Percentiles rank a stretch among this genome's conserved stretches.
phyloP scores from a whole-genome alignment of 2,797 vertebrate species.

The Sebastes iracundus region DNA sequence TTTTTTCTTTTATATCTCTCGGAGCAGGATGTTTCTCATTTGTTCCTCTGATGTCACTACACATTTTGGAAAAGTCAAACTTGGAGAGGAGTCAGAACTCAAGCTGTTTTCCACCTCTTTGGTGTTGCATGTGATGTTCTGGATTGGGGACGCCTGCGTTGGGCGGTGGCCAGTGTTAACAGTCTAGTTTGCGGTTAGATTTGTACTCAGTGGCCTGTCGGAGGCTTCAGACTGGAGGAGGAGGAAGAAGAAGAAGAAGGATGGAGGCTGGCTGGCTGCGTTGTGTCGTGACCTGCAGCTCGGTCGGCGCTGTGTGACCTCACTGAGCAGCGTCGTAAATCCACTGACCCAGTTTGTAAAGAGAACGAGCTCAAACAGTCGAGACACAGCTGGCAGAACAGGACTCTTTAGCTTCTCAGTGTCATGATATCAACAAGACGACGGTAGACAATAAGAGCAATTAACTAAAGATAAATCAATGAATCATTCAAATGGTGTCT shows the following conservation, averaged over 20 bases:
- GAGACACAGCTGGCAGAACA: conserved; percentile 7
- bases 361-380: conserved; percentile 12
- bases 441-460: background rate
- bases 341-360: conserved; percentile 23
- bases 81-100: conserved; percentile 17
- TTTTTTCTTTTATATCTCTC: too few species aligned
- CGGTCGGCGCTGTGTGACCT: conserved; percentile 18
- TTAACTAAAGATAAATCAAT: background rate
- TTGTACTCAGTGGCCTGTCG: conserved; percentile 26
- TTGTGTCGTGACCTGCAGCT: conserved; percentile 32
- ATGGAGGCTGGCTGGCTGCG: background rate
- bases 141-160: conserved; percentile 2
- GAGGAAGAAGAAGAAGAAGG: too few species aligned
- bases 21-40: conserved; percentile 25
- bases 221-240: background rate
- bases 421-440: background rate
- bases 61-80: conserved; percentile 17
- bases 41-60: conserved; percentile 32
- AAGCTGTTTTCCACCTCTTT: conserved; percentile 17
- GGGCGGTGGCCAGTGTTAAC: conserved; percentile 16
- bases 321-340: conserved; percentile 39
- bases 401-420: background rate
- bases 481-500: background rate
- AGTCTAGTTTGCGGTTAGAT: conserved; percentile 14
- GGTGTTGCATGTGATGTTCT: conserved; percentile 7